Conservation (phyloP, 2,797 vertebrate species). For the Esox masquinongy region DNA sequence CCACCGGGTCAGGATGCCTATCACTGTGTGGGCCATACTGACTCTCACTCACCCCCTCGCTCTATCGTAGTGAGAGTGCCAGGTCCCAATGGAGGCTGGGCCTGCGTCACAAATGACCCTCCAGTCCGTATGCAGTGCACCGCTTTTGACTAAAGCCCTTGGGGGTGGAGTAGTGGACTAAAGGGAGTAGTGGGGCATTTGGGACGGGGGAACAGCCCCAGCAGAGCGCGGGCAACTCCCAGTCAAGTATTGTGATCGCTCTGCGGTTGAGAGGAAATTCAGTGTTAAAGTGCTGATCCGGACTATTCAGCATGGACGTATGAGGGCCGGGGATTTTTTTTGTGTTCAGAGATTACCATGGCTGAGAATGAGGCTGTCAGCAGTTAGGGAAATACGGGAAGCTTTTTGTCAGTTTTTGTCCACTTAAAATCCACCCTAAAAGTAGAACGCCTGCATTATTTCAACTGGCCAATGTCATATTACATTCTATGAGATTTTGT, state of each 20-base stretch:
- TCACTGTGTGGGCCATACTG: constrained; percentile 72
- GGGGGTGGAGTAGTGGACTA: not conserved
- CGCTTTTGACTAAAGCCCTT: constrained; percentile 19
- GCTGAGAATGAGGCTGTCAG: constrained; percentile 68
- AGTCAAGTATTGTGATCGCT: constrained; percentile 67
- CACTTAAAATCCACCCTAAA: constrained; percentile 7
- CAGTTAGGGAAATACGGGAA: constrained; percentile 43
- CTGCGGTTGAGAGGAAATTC: constrained; percentile 68
- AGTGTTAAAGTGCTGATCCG: constrained; percentile 72
- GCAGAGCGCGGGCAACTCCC: constrained; percentile 57
- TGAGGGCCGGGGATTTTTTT: constrained; percentile 43
- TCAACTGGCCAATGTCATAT: not conserved
- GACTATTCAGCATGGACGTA: constrained; percentile 63
- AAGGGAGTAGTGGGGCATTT: not conserved
- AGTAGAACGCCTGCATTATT: constrained; percentile 16
- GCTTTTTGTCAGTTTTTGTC: constrained; percentile 25
- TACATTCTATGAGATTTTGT: not conserved
- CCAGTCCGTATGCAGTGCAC: constrained; percentile 69
- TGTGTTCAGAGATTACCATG: constrained; percentile 60
- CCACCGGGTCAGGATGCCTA: constrained; percentile 68
- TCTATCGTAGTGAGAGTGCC: not conserved
- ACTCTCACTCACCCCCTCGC: constrained; percentile 37
- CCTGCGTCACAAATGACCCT: not conserved
- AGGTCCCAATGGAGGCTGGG: not conserved
- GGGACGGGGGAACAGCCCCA: constrained; percentile 24